Base-by-base conservation (phyloP, 2,797 vertebrate species). In the Podarcis siculus region DNA sequence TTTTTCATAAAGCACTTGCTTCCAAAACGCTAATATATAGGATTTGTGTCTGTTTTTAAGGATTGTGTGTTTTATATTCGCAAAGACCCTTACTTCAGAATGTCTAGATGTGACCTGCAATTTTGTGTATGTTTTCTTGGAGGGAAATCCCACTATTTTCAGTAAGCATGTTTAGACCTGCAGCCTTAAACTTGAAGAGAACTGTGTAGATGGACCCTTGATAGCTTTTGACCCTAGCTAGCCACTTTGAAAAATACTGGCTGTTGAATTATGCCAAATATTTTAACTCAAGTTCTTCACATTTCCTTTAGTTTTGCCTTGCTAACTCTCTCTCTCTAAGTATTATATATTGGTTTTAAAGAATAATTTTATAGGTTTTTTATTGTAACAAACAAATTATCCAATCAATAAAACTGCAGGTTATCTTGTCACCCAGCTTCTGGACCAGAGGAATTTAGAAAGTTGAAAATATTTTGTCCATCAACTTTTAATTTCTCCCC, bases 401-500 rank as follows among this genome's bases (percentile, higher is more conserved):
- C 30, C n/a, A 12, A 21, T 23, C 4, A 13, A 13, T 71, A 19
- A 23, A 27, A 21, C 35, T 83, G 7, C 4, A 37, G 8, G 61
- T n/a, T 30, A 17, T n/a, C 9, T n/a, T 71, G 64, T 81, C 27
- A 79, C 83, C 86, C 94, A 19, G n/a, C 35, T 25, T 27, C 37
- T 80, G 79, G 8, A 79, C 76, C 92, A 87, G 66, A 91, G 25
- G 87, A 79, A 75, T 91, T 94, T 93, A 61, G 79, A 49, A 76
- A 78, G 84, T 90, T 91, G 89, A 87, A 88, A 93, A 91, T 84
- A 35, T 92, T 90, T 69, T 81, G 45, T 75, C 58, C 35, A 37
- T 80, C 39, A 89, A 78, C 90, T 91, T n/a, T 94, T 94, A 82
- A 67, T 94, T 95, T 95, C 93, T n/a, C n/a, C 12, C 3, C 13